Evolutionary conservation across 2,797 vertebrate genomes (phyloP).

Genomic region (Sebastiscus albofasciatus): DNA sequence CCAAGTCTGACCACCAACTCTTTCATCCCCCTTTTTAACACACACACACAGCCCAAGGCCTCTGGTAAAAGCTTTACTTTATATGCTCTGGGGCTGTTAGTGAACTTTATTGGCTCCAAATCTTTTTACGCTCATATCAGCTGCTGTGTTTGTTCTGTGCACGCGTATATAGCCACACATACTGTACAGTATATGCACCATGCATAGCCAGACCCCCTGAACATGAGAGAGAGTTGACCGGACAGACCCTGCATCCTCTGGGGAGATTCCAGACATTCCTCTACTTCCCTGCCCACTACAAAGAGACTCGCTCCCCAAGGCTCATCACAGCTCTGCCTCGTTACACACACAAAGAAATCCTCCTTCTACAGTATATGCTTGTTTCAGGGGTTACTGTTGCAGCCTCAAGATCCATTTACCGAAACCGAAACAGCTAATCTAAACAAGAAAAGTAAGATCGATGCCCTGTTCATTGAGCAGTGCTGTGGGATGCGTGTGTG

Average conservation of each 20-base stretch:
- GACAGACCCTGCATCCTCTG: constrained; percentile 71
- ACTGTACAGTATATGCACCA: neutral
- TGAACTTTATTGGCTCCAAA: constrained; percentile 49
- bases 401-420: constrained; percentile 33
- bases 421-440: constrained; percentile 35
- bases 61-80: constrained; percentile 58
- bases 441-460: constrained; percentile 46
- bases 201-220: neutral
- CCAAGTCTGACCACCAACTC: constrained; percentile 42
- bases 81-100: constrained; percentile 51
- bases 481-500: neutral
- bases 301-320: constrained; percentile 57
- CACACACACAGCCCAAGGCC: constrained; percentile 12
- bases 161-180: neutral
- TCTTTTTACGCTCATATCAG: constrained; percentile 49
- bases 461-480: constrained; percentile 3
- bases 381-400: constrained; percentile 21
- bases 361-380: constrained; percentile 14
- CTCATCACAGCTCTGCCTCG: constrained; percentile 46
- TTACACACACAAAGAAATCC: constrained; percentile 18
- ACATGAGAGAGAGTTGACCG: constrained; percentile 26
- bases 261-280: constrained; percentile 80
- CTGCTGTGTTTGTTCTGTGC: constrained; percentile 35
- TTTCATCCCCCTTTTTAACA: constrained; percentile 51
- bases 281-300: constrained; percentile 76